Conservation (phyloP, 2,797 vertebrate species). For the Tinamus major region DNA sequence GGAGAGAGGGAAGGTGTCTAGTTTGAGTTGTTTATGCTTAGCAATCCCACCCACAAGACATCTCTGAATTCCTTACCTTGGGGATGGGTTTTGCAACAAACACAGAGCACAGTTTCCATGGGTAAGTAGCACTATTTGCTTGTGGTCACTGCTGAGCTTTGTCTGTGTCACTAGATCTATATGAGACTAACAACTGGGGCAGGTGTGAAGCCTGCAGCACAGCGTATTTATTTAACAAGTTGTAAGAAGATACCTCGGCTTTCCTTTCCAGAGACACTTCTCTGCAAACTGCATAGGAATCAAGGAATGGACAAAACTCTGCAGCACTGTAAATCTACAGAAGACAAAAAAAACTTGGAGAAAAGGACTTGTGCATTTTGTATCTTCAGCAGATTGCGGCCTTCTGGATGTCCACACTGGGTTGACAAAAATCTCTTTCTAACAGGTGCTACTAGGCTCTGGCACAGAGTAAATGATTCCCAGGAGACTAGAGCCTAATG, state of each 20-base stretch:
- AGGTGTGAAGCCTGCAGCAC: fast-evolving
- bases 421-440: neutral
- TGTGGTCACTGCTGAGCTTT: neutral
- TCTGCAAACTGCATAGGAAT: neutral
- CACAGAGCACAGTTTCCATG: neutral
- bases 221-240: neutral
- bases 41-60: neutral
- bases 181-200: neutral
- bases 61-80: neutral
- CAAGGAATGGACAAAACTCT: neutral
- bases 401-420: neutral
- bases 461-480: neutral
- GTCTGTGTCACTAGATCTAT: neutral
- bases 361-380: neutral
- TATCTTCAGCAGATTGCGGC: neutral
- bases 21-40: neutral
- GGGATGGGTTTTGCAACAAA: neutral
- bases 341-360: neutral
- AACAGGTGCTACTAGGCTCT: neutral
- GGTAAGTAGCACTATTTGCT: neutral
- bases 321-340: neutral
- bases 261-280: neutral
- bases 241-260: neutral
- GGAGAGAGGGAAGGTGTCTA: neutral
- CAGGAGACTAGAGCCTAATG: neutral